Evolutionary conservation across 2,113 vertebrate genomes (phyloP).

Genomic region (Desmodus rotundus): DNA sequence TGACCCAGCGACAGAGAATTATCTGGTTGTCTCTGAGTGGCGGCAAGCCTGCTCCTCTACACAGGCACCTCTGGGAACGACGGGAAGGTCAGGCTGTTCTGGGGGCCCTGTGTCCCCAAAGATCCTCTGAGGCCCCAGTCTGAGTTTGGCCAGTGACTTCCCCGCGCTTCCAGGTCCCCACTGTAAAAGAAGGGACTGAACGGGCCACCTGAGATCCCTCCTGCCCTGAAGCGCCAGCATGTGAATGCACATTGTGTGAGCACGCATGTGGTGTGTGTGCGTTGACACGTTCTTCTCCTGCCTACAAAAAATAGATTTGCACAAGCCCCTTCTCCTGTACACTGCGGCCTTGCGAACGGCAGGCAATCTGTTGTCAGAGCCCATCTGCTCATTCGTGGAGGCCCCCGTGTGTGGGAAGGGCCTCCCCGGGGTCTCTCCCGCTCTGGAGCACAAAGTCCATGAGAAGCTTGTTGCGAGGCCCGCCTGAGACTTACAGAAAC

Average conservation of each 20-base stretch:
- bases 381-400: not conserved
- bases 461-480: not conserved
- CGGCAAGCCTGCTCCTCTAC: not conserved
- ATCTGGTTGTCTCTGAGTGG: not conserved
- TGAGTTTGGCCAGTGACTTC: not conserved
- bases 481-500: not conserved
- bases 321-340: not conserved
- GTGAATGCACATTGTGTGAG: rapidly evolving
- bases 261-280: not conserved
- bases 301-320: not conserved
- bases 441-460: not conserved
- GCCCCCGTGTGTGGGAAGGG: not conserved
- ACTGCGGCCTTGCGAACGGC: not conserved
- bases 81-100: not conserved
- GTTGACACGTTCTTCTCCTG: not conserved
- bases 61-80: not conserved
- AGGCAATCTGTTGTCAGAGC: not conserved
- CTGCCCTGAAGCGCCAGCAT: not conserved
- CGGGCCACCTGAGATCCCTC: not conserved
- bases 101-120: not conserved
- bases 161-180: not conserved
- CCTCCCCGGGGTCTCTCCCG: not conserved
- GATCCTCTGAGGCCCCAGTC: not conserved
- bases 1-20: not conserved
- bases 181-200: not conserved